Percentiles rank a stretch among this genome's conserved stretches.
Conservation (phyloP, 2,888 invertebrate genomes). For the Pocota personata region DNA sequence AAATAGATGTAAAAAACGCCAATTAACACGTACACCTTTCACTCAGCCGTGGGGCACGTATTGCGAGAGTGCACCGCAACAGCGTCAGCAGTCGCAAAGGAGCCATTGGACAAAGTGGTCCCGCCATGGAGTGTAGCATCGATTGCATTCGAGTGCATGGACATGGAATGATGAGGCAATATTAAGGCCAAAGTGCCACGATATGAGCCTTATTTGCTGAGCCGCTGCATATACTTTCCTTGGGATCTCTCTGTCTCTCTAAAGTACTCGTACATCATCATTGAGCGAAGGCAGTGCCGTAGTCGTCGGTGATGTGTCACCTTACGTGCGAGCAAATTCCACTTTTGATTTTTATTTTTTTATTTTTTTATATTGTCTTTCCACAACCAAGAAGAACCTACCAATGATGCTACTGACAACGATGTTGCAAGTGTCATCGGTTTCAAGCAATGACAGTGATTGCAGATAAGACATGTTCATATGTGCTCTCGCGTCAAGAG, state of each 20-base stretch:
- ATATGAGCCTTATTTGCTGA: constrained; percentile 27
- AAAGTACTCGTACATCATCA: constrained; percentile 61
- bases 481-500: constrained; percentile 41
- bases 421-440: constrained; percentile 64
- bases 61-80: constrained; percentile 28
- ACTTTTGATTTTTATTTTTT: constrained; percentile 47
- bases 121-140: constrained; percentile 57
- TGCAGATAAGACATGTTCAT: constrained; percentile 67
- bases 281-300: constrained; percentile 41
- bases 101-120: constrained; percentile 59
- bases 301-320: constrained; percentile 49
- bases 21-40: constrained; percentile 72
- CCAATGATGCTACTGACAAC: constrained; percentile 45
- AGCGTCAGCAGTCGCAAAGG: constrained; percentile 56
- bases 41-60: constrained; percentile 48
- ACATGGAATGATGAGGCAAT: constrained; percentile 64
- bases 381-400: constrained; percentile 24
- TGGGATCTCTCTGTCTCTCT: neutral
- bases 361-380: constrained; percentile 37
- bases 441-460: constrained; percentile 68
- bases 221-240: constrained; percentile 3
- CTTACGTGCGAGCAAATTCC: constrained; percentile 62
- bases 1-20: constrained; percentile 64
- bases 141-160: constrained; percentile 61
- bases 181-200: constrained; percentile 60